phyloP scores from a whole-genome alignment of 2,888 invertebrate species.

The Psococerastis gibbosa region DNA sequence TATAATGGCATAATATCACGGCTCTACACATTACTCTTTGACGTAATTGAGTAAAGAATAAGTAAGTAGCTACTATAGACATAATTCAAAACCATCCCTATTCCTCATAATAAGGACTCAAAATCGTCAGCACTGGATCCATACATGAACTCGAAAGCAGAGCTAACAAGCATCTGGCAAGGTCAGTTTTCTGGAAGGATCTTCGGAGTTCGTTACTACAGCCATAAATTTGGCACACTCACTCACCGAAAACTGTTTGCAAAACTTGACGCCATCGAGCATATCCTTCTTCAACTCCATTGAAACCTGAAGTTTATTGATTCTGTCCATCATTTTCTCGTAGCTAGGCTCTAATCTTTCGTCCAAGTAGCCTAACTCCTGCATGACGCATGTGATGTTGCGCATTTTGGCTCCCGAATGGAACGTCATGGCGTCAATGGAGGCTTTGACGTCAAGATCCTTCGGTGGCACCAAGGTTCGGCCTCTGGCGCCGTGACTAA shows the following conservation, averaged over 20 bases:
- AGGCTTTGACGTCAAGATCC: constrained; percentile 7
- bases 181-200: not conserved
- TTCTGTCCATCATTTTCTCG: constrained; percentile 39
- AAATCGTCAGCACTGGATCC: constrained; percentile 6
- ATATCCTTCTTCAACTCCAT: constrained; percentile 42
- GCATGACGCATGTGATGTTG: constrained; percentile 52
- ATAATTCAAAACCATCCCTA: not conserved
- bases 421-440: constrained; percentile 3
- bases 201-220: constrained; percentile 24
- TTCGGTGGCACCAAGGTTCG: not conserved
- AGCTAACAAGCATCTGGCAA: not conserved
- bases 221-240: too few relatives aligned
- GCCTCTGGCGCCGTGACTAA: not conserved
- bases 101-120: not conserved
- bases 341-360: constrained; percentile 45
- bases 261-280: constrained; percentile 44
- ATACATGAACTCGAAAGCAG: constrained; percentile 7
- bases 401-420: constrained; percentile 29
- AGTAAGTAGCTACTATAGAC: too few relatives aligned
- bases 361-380: constrained; percentile 47
- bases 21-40: too few relatives aligned
- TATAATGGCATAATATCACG: too few relatives aligned
- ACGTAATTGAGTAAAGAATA: too few relatives aligned
- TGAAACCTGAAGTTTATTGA: constrained; percentile 38
- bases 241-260: constrained; percentile 47